A percentile compares a stretch with the other conserved stretches of the same genome.
phyloP scores from a whole-genome alignment of 2,888 invertebrate genomes.

The Sialis lutaria region DNA sequence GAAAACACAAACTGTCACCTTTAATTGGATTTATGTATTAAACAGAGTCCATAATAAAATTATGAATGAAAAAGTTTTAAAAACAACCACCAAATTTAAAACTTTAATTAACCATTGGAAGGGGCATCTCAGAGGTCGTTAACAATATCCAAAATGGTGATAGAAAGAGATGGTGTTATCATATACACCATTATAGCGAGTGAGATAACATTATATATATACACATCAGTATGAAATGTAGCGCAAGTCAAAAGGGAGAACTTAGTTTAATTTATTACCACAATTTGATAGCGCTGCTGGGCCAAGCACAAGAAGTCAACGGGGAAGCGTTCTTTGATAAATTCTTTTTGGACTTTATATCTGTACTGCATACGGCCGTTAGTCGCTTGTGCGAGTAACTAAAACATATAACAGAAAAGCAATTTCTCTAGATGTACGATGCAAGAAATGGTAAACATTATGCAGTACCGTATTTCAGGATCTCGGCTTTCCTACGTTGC shows the following conservation, averaged over 20 bases:
- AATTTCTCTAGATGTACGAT: slow-evolving; percentile 22
- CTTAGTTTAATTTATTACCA: slow-evolving; percentile 25
- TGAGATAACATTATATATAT: slow-evolving; percentile 18
- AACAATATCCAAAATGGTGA: neutral
- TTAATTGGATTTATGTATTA: no score
- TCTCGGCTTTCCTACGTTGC: neutral
- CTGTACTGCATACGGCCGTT: neutral
- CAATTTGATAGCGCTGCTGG: slow-evolving; percentile 24
- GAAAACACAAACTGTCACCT: no score
- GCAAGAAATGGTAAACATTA: slow-evolving; percentile 22
- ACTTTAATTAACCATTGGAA: neutral
- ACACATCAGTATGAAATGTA: slow-evolving; percentile 20
- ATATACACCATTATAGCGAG: slow-evolving; percentile 15
- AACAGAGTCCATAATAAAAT: no score
- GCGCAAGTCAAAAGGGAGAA: slow-evolving; percentile 23
- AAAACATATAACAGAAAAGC: slow-evolving; percentile 17
- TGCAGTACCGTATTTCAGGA: slow-evolving; percentile 7
- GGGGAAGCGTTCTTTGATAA: slow-evolving; percentile 13
- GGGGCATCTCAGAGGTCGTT: neutral
- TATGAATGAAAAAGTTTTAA: no score
- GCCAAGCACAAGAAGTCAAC: slow-evolving; percentile 18
- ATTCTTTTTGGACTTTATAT: neutral
- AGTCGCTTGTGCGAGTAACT: neutral
- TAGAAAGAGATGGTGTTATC: slow-evolving; percentile 8
- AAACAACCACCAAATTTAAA: neutral